Evolutionary conservation across 1,140 invertebrate genomes (phyloP).

Genomic region (Contarinia nasturtii): DNA sequence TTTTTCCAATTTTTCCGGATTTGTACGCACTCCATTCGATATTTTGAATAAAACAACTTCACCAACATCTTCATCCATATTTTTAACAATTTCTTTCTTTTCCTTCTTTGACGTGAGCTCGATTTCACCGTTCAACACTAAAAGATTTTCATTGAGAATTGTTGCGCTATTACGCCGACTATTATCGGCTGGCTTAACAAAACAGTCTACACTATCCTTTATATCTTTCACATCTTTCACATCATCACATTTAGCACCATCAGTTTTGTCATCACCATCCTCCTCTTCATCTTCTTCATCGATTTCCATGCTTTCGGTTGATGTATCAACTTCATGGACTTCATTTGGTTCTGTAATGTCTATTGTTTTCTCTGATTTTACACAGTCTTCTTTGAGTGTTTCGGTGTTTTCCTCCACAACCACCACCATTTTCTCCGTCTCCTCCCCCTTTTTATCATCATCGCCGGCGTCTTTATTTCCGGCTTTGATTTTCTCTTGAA

Average conservation of each 20-base stretch:
- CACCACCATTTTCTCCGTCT: background rate
- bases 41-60: background rate
- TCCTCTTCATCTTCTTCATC: no score
- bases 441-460: no score
- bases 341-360: background rate
- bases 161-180: no score
- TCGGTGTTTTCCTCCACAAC: background rate
- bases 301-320: no score
- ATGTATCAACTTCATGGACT: no score
- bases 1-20: background rate
- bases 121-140: background rate
- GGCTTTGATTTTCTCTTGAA: constrained; percentile 5
- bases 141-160: no score
- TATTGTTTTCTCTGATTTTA: background rate
- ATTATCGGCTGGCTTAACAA: background rate
- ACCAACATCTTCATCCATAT: background rate
- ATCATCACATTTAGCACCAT: background rate
- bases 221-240: background rate
- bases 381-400: background rate
- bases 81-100: background rate
- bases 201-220: background rate
- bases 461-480: background rate
- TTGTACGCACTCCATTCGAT: background rate
- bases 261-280: background rate
- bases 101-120: background rate